Base-by-base conservation (phyloP, 2,888 invertebrate species). In the Zygothrica quintamaculata region DNA sequence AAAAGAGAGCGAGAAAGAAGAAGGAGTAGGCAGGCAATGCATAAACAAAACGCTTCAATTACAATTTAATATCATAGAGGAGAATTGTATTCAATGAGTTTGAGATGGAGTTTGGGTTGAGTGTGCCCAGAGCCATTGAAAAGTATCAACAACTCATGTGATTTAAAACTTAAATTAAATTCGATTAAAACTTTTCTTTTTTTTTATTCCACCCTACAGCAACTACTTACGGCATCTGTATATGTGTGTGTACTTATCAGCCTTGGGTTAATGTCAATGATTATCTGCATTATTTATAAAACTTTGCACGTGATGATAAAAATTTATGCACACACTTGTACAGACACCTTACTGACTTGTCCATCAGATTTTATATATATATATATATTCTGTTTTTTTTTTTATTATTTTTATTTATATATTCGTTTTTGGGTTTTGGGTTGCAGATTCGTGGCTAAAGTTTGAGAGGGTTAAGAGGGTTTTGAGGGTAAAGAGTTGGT, bases 261-360 rank as follows among this genome's bases (percentile, higher is more conserved):
- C 37, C 42, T 47, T 51, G 43, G 52, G 65, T 65, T 75, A 64
- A 75, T 72, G 57, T 55, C 53, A 55, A 70, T 61, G 68, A 61
- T 74, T 71, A 70, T 73, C 65, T 76, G 69, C 40, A 65, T 77
- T 72, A 76, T 76, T 66, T 60, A 65, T 73, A 50, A 51, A 57
- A 51, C 59, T 36, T 42, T 42, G 56, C 65, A 70, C 65, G 62
- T 69, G 51, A 59, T 71, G 62, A 75, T 64, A 59, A 51, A 73
- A 77, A 74, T 74, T 42, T 69, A 75, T 77, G 73, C 69, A 55
- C 68, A 65, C 70, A 74, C 58, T 43, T 46, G 60, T 37, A 11
- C 59, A 60, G 42, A 51, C 60, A 51, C 71, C 56, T 43, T 22
- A 8, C 7, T 39, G 44, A 43, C 48, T 56, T 66, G 12, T 22